These are phyloP conservation scores for Pseudochirops cupreus DNA, from an alignment of 2,797 vertebrate species.

Conservation along the genomic window DNA sequence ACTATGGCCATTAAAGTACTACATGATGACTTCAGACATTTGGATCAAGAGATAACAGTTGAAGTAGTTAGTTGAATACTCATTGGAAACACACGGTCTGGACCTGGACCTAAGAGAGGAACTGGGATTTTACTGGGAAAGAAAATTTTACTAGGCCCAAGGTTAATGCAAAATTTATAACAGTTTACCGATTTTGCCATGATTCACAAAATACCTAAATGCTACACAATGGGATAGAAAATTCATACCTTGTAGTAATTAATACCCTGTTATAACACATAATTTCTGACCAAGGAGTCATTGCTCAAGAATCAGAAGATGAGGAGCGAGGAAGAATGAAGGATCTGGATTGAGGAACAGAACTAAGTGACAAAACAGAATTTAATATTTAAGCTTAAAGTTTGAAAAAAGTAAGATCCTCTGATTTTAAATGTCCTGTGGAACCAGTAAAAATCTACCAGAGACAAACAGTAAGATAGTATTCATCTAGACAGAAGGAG, in stretches of 20 bases:
- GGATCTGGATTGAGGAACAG: background rate
- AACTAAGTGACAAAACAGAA: background rate
- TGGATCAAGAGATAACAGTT: background rate
- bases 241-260: background rate
- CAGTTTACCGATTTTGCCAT: too few species aligned
- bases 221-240: background rate
- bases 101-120: background rate
- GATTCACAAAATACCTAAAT: background rate
- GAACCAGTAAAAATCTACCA: background rate
- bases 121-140: background rate
- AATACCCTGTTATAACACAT: background rate
- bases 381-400: background rate
- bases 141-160: background rate
- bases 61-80: background rate
- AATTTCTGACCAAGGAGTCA: background rate
- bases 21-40: background rate
- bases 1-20: background rate
- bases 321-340: background rate
- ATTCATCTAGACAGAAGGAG: background rate
- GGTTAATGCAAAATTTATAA: background rate
- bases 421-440: background rate
- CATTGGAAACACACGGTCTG: background rate
- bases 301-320: background rate
- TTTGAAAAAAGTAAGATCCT: background rate
- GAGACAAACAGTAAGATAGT: background rate